These are phyloP conservation scores for Poeciliopsis occidentalis DNA, from an alignment of 2,113 vertebrate species.

Conservation along the genomic window DNA sequence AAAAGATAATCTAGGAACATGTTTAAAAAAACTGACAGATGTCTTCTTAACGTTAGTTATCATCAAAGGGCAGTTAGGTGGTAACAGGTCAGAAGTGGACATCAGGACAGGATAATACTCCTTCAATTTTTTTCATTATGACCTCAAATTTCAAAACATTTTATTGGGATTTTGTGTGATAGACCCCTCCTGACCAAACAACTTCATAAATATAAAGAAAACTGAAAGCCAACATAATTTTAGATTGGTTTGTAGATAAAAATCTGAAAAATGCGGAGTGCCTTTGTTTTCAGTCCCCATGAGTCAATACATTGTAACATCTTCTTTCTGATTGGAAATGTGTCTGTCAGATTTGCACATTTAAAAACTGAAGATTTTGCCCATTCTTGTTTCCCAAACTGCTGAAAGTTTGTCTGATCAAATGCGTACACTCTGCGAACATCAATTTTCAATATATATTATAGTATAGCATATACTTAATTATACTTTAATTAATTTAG, in stretches of 20 bases:
- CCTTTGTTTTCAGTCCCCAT: neutral
- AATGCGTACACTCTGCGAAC: neutral
- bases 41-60: neutral
- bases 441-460: too few relatives aligned
- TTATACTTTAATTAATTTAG: too few relatives aligned
- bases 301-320: neutral
- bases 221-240: neutral
- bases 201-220: neutral
- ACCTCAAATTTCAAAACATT: too few relatives aligned
- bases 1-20: neutral
- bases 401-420: neutral
- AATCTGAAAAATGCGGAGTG: too few relatives aligned
- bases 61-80: neutral
- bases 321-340: neutral
- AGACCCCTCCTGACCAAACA: neutral
- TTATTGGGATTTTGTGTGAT: too few relatives aligned
- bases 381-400: neutral
- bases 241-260: too few relatives aligned
- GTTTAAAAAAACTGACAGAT: neutral
- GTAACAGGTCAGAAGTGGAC: neutral
- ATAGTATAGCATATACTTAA: too few relatives aligned
- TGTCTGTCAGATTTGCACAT: neutral
- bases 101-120: too few relatives aligned
- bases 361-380: neutral
- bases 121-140: too few relatives aligned